Conservation (phyloP, 2,113 vertebrate genomes). For the Tetrao urogallus region DNA sequence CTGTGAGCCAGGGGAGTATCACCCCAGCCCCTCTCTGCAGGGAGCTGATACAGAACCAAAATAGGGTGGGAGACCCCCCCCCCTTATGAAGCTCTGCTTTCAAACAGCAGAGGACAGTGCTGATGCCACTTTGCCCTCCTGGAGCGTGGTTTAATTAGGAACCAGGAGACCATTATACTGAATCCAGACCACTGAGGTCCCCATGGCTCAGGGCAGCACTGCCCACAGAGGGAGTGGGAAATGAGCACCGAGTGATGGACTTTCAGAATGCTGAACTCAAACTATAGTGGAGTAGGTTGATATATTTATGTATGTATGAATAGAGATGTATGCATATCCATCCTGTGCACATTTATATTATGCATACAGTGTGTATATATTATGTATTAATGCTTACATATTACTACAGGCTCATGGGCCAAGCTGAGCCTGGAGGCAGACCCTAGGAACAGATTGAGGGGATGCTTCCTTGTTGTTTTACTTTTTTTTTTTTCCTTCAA, state of each 20-base stretch:
- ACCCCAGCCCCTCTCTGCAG: too few relatives aligned
- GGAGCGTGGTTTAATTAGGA: background rate
- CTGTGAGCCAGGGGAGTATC: rapidly evolving
- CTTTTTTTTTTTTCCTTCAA: background rate
- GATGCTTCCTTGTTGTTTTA: background rate
- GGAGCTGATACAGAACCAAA: too few relatives aligned
- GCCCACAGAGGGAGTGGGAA: background rate
- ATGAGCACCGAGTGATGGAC: rapidly evolving
- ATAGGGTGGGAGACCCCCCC: too few relatives aligned
- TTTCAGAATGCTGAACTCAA: background rate
- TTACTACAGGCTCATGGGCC: too few relatives aligned
- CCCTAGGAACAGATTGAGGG: rapidly evolving
- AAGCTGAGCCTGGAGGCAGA: too few relatives aligned
- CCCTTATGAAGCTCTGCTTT: background rate
- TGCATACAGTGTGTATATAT: rapidly evolving
- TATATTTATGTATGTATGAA: background rate
- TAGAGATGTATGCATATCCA: background rate
- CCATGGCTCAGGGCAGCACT: background rate
- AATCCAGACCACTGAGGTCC: too few relatives aligned
- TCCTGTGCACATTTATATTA: background rate
- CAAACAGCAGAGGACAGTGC: too few relatives aligned
- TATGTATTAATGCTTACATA: rapidly evolving
- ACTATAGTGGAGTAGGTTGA: too few relatives aligned
- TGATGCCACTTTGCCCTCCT: background rate
- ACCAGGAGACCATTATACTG: rapidly evolving